Conservation (phyloP, 2,113 vertebrate species). For the Fregata magnificens region DNA sequence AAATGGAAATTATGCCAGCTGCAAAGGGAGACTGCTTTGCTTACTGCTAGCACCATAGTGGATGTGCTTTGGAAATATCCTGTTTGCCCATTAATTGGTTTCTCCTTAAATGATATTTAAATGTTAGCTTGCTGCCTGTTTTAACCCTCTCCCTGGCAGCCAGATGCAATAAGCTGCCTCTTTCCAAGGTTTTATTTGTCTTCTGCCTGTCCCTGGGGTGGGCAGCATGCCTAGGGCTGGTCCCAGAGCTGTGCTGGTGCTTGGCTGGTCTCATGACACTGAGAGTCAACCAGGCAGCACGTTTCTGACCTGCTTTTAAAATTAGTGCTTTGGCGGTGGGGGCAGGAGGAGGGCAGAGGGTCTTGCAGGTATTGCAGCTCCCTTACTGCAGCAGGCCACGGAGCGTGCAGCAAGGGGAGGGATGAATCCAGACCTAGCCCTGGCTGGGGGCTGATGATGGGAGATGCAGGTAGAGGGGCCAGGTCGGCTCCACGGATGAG, state of each 20-base stretch:
- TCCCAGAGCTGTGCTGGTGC: neutral
- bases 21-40: neutral
- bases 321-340: fast-evolving
- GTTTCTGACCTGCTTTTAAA: neutral
- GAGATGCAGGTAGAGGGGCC: neutral
- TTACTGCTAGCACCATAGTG: fast-evolving
- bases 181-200: neutral
- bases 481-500: neutral
- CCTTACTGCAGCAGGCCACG: neutral
- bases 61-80: neutral
- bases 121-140: neutral
- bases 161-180: neutral
- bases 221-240: fast-evolving
- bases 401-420: neutral
- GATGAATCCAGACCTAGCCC: neutral
- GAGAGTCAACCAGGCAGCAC: neutral
- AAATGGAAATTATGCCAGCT: neutral
- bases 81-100: neutral
- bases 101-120: neutral
- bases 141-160: neutral
- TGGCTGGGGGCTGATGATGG: fast-evolving
- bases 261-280: neutral
- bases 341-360: neutral
- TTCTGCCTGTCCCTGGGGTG: neutral
- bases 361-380: neutral